Conservation (phyloP, 2,797 vertebrate genomes). For the Emys orbicularis region DNA sequence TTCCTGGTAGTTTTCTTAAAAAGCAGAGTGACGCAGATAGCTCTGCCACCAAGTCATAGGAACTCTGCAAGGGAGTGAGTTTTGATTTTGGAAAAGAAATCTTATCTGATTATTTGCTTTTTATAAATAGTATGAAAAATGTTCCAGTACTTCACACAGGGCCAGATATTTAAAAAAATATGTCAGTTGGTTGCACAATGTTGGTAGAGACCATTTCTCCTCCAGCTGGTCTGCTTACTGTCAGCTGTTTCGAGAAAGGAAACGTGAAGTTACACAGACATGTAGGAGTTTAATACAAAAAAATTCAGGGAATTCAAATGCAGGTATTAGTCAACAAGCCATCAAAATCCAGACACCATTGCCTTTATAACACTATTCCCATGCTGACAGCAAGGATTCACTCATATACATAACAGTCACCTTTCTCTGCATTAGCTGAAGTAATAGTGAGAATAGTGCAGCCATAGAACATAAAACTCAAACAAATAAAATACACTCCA, state of each 20-base stretch:
- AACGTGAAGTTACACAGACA: background rate
- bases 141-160: background rate
- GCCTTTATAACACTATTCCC: background rate
- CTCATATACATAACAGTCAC: background rate
- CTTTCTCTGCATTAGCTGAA: background rate
- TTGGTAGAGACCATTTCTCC: background rate
- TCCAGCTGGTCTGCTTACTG: background rate
- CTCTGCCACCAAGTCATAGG: background rate
- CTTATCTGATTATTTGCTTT: background rate
- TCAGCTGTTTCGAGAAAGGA: background rate
- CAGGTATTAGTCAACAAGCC: background rate
- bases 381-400: background rate
- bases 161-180: background rate
- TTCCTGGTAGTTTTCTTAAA: slow-evolving; percentile 9
- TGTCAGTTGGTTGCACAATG: background rate
- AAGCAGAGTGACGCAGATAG: background rate
- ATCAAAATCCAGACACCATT: background rate
- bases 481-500: background rate
- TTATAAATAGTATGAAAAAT: background rate
- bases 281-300: background rate
- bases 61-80: background rate
- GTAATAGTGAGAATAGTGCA: background rate
- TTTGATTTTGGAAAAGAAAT: background rate
- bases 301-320: background rate
- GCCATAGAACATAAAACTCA: background rate